Base-by-base conservation (phyloP, 2,888 invertebrate genomes). In the Mythimna impura region DNA sequence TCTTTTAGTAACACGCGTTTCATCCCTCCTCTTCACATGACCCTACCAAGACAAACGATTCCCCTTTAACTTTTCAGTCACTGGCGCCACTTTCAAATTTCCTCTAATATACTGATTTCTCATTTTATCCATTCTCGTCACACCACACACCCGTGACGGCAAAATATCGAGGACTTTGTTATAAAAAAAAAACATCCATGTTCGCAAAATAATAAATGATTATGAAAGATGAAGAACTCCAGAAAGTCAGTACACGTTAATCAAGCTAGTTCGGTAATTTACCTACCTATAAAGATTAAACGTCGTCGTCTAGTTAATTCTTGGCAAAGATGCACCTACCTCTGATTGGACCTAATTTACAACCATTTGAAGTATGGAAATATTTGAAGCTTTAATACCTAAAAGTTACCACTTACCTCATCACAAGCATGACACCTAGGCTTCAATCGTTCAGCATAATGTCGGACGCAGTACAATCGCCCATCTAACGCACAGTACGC, bases 401-500 rank as follows among this genome's bases (percentile, higher is more conserved):
- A 50, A 47, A 55, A n/a, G 43, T 9, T 30, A 34, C 3, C 64
- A 62, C 81, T 76, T 92, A 99, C 99, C 98, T 99, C 99, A 96
- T 99, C 99, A 96, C 99, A 99, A 86, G 99, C 98, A 81, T 99
- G 97, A 94, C 99, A 99, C 88, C 99, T 97, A 22, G 99, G 99
- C 94, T 99, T 99, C 91, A 99, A 97, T 90, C 98, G 97, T 95
- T 99, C 99, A 66, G 99, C 99, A 94, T 99, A 99, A 96, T 99
- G 99, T 82, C 99, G 97, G 91, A 99, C 99, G 95, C 99, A 99
- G 96, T 98, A 99, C 82, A 99, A 97, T 82, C 97, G 97, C 85
- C 98, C 98, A 87, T 99, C 98, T 92, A 98, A 97, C 82, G 98
- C 98, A 94, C 99, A 99, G 96, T 99, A 99, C 66, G 99, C 98